Conservation (phyloP, 64 coral and sea anemone genomes). For the Anthopleura sola region DNA sequence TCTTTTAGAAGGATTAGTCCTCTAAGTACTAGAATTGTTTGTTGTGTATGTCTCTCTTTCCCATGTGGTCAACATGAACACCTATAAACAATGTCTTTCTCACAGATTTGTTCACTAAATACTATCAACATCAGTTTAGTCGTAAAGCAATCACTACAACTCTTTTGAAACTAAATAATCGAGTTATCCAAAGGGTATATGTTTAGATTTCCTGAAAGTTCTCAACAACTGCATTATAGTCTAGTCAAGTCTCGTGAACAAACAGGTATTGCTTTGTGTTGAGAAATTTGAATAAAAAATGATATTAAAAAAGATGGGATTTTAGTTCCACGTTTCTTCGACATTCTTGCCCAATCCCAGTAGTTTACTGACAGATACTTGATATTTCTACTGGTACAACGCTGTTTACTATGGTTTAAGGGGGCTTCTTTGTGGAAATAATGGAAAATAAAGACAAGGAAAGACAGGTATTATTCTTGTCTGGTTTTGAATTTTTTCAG, state of each 20-base stretch:
- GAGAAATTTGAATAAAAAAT: no score
- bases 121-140: not conserved
- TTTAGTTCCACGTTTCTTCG: no score
- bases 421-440: not conserved
- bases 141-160: not conserved
- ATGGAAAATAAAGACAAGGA: no score
- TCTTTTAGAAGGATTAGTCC: slow-evolving; percentile 1
- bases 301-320: no score
- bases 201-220: not conserved
- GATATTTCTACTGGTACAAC: not conserved
- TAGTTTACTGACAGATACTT: no score
- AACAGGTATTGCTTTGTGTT: not conserved
- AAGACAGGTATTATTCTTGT: no score
- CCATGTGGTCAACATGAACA: slow-evolving; percentile 2
- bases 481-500: no score
- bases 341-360: no score
- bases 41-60: not conserved
- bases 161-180: not conserved
- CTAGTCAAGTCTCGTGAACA: not conserved
- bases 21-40: not conserved
- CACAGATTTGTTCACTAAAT: not conserved
- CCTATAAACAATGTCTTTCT: not conserved
- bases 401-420: not conserved
- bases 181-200: not conserved
- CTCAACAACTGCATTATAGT: not conserved